phyloP scores from a whole-genome alignment of 2,113 vertebrate genomes.

The Helogale parvula region DNA sequence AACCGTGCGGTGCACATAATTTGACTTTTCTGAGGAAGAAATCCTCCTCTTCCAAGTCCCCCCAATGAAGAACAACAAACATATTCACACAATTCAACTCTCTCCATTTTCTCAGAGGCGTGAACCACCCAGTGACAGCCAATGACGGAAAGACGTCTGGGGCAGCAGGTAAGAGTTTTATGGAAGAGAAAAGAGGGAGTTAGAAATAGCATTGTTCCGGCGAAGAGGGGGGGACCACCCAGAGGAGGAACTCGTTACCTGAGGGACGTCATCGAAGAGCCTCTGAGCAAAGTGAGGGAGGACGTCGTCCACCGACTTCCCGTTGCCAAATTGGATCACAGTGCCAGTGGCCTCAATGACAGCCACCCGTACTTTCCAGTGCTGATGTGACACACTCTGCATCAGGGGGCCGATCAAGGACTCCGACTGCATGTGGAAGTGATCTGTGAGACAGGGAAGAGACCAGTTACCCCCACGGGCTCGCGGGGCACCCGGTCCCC shows the following conservation, averaged over 20 bases:
- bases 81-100: background rate
- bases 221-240: accelerated
- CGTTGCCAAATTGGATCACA: constrained; percentile 92
- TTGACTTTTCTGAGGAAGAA: background rate
- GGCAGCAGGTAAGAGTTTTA: background rate
- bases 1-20: accelerated
- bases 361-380: constrained; percentile 93
- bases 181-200: background rate
- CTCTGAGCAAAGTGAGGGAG: constrained; percentile 96
- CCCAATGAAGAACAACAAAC: background rate
- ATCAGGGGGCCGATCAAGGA: constrained; percentile 93
- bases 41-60: too few species aligned
- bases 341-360: constrained; percentile 92
- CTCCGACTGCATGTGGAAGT: constrained; percentile 97
- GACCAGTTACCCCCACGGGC: background rate
- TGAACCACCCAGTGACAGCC: background rate
- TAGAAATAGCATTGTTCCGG: background rate
- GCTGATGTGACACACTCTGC: constrained; percentile 95
- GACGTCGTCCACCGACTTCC: constrained; percentile 93
- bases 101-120: background rate
- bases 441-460: constrained; percentile 84
- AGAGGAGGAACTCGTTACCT: constrained; percentile 84
- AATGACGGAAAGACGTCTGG: too few species aligned
- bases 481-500: background rate
- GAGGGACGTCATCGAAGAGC: constrained; percentile 95